Base-by-base conservation (phyloP, 2,113 vertebrate species). In the Charina bottae region DNA sequence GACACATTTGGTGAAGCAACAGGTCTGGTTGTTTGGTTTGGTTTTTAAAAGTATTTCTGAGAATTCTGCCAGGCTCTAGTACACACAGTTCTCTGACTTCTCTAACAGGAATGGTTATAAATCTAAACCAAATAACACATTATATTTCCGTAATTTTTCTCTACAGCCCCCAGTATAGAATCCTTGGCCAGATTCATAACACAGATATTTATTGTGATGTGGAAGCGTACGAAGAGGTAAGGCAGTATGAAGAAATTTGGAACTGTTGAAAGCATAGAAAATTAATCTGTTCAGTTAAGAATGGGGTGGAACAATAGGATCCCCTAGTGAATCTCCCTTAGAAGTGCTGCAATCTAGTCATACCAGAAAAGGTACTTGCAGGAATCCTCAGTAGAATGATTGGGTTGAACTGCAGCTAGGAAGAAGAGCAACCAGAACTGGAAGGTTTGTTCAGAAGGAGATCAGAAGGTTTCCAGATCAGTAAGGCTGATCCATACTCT, bases 151-250 rank as follows among this genome's bases (percentile, higher is more conserved):
- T 78, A 7, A 1, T 23, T 3, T 97, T 94, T 93, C 54, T 96
- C 87, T 95, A 28, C 94, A 99, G 99, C 42, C 98, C 99, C 15
- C 97, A 98, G 86, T 99, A 97, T 94, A 97, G 96, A 93, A 94
- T 99, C 94, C 98, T 99, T 91, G 99, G 99, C 28, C 98, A 98
- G 55, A 95, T 99, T 94, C 97, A 98, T 0, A 95, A 97, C 91
- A 99, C 99, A 0, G 99, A 98, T 85, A 97, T 99, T 58, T 99
- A 99, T 96, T 98, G 96, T 85, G 98, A 98, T 12, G 97, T 98
- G 95, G 97, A 99, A 0, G 97, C 98, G 3, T 99, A 98, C 0
- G 98, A 99, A 95, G 99, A 99, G 98, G 99, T 99, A 97, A 93
- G 95, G 90, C 11, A 2, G 2, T 37, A 0, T 53, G 93, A 84